These are phyloP conservation scores for Dynastes tityus DNA, from an alignment of 2,888 invertebrate species.

Conservation along the genomic window DNA sequence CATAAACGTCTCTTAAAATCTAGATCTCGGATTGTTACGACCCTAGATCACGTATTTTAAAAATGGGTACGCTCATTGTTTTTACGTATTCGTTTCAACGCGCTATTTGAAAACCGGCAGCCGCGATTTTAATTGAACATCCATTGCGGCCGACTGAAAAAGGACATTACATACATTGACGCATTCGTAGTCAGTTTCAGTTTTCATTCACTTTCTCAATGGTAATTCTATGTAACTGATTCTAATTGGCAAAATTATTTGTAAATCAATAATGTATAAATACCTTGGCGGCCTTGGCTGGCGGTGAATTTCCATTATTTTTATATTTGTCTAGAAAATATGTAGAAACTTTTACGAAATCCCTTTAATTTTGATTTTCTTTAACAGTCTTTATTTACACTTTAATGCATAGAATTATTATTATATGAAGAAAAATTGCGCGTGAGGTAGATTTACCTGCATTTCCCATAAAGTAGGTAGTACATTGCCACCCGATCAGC, in stretches of 20 bases:
- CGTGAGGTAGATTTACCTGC: too few species aligned
- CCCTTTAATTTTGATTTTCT: too few species aligned
- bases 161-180: slow-evolving; percentile 23
- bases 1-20: slow-evolving; percentile 59
- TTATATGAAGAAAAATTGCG: too few species aligned
- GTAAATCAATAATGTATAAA: background rate
- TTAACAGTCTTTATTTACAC: too few species aligned
- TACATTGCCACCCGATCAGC: too few species aligned
- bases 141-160: slow-evolving; percentile 25
- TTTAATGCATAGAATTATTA: too few species aligned
- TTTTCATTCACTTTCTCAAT: slow-evolving; percentile 30
- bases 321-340: too few species aligned
- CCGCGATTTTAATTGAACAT: slow-evolving; percentile 40
- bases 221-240: background rate
- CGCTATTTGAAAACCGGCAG: slow-evolving; percentile 15
- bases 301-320: too few species aligned
- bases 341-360: too few species aligned
- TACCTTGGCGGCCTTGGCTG: too few species aligned
- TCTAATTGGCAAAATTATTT: background rate
- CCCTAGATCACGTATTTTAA: slow-evolving; percentile 43
- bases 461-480: too few species aligned
- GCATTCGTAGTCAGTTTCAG: background rate
- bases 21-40: slow-evolving; percentile 38
- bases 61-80: slow-evolving; percentile 40
- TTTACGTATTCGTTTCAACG: slow-evolving; percentile 43